Evolutionary conservation across 2,113 vertebrate species (phyloP).

Genomic region (Neoarius graeffei): DNA sequence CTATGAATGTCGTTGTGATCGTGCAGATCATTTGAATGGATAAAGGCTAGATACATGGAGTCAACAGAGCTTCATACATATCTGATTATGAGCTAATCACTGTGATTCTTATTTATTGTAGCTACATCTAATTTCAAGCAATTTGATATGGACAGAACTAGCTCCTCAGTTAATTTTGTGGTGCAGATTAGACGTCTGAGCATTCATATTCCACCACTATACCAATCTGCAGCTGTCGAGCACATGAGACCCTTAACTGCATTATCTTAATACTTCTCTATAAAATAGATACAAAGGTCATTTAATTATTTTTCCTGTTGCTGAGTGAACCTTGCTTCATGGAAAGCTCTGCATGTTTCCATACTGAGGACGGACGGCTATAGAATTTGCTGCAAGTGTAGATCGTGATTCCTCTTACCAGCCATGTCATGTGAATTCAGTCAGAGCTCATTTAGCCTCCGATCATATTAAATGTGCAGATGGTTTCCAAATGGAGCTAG

Average conservation of each 20-base stretch:
- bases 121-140: background rate
- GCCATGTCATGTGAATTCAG: background rate
- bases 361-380: background rate
- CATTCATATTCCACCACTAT: background rate
- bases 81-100: background rate
- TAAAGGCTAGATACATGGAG: background rate
- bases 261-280: background rate
- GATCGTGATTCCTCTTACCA: background rate
- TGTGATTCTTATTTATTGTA: no score
- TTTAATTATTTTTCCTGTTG: background rate
- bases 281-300: background rate
- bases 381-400: background rate
- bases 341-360: background rate
- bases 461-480: background rate
- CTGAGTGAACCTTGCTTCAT: background rate
- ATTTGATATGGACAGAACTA: background rate
- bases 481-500: background rate
- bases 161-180: background rate
- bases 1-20: background rate
- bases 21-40: background rate
- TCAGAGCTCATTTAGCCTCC: background rate
- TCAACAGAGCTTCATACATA: background rate
- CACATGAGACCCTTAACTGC: background rate
- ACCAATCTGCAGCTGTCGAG: background rate
- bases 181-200: background rate